Conservation (phyloP, 1,140 invertebrate species). For the Spodoptera frugiperda region DNA sequence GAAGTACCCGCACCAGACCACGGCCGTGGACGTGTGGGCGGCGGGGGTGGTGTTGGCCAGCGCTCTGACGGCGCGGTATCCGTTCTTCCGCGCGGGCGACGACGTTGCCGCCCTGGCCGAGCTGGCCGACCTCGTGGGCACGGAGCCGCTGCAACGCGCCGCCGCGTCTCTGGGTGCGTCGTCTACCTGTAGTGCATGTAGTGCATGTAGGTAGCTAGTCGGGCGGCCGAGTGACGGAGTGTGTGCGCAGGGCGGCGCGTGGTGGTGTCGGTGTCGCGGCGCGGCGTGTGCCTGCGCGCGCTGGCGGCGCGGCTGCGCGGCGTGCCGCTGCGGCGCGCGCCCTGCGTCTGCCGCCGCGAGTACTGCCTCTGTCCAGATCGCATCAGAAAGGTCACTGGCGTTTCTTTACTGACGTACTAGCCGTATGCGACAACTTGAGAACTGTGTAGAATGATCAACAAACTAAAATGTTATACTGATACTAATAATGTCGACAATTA, state of each 20-base stretch:
- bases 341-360: slow-evolving; percentile 55
- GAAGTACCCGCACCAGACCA: slow-evolving; percentile 66
- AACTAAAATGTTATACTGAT: too few relatives aligned
- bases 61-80: slow-evolving; percentile 91
- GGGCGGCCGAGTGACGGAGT: not conserved
- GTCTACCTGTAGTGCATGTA: not conserved
- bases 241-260: slow-evolving; percentile 65
- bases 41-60: slow-evolving; percentile 88
- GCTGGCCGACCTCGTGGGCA: slow-evolving; percentile 93
- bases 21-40: slow-evolving; percentile 91
- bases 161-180: slow-evolving; percentile 89
- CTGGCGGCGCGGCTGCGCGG: slow-evolving; percentile 67
- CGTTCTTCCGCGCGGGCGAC: slow-evolving; percentile 92
- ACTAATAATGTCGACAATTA: too few relatives aligned
- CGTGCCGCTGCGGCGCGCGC: slow-evolving; percentile 2
- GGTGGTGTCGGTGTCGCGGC: slow-evolving; percentile 61
- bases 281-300: slow-evolving; percentile 72
- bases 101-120: slow-evolving; percentile 93
- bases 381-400: slow-evolving; percentile 20
- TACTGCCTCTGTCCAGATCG: slow-evolving; percentile 42
- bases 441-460: too few relatives aligned
- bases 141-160: slow-evolving; percentile 88
- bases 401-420: too few relatives aligned
- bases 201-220: too few relatives aligned
- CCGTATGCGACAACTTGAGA: too few relatives aligned